Evolutionary conservation across 1,140 invertebrate species (phyloP).

Genomic region (Anastrepha ludens): DNA sequence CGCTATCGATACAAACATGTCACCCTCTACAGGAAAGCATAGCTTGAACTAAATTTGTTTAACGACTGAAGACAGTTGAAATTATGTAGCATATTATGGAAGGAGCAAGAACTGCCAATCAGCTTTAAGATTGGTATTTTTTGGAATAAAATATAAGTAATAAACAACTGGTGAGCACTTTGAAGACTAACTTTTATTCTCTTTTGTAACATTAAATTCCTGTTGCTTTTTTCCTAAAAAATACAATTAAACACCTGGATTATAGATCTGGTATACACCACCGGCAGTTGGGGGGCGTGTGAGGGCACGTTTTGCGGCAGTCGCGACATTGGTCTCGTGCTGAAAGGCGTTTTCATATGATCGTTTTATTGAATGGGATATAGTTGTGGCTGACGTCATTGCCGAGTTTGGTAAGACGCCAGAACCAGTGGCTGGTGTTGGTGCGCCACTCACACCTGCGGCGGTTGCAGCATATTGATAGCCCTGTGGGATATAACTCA

Average conservation of each 20-base stretch:
- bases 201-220: too few species aligned
- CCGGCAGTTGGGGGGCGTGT: conserved; percentile 62
- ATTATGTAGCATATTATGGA: background rate
- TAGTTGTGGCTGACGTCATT: conserved; percentile 56
- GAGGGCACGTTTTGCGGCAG: conserved; percentile 68
- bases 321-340: conserved; percentile 66
- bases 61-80: background rate
- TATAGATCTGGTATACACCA: conserved; percentile 67
- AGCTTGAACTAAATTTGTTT: background rate
- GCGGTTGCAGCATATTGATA: conserved; percentile 61
- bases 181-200: too few species aligned
- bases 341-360: conserved; percentile 73
- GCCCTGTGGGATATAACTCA: conserved; percentile 65
- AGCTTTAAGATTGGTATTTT: background rate
- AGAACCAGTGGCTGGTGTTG: conserved; percentile 52
- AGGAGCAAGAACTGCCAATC: background rate
- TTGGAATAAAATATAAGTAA: background rate
- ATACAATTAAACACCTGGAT: conserved; percentile 65
- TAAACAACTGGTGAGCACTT: too few species aligned
- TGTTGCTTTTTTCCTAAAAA: too few species aligned
- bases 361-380: conserved; percentile 68
- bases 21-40: background rate
- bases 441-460: conserved; percentile 50
- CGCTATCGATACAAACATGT: background rate
- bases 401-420: conserved; percentile 28